Percentiles rank a stretch among this genome's conserved stretches.
Evolutionary conservation across 2,113 vertebrate genomes (phyloP).

Genomic region (Dasyurus viverrinus): DNA sequence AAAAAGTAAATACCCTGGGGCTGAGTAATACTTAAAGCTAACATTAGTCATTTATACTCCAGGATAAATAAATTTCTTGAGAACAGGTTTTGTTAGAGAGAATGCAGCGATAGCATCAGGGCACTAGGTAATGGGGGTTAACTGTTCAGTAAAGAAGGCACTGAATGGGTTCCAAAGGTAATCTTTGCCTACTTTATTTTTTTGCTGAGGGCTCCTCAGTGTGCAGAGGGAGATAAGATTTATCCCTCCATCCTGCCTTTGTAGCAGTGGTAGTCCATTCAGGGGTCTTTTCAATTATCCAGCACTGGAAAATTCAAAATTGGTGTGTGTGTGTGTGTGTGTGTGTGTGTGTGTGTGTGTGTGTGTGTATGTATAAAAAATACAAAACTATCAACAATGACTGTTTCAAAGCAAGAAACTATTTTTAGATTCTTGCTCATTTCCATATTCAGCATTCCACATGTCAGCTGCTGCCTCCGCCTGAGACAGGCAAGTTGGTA

Average conservation of each 20-base stretch:
- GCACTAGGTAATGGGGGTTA: background rate
- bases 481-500: background rate
- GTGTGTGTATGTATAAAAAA: conserved; percentile 43
- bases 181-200: background rate
- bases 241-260: background rate
- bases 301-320: background rate
- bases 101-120: background rate
- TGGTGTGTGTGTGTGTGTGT: background rate
- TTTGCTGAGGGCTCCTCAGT: background rate
- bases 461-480: conserved; percentile 12
- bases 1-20: background rate
- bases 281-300: conserved; percentile 33
- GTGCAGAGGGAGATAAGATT: background rate
- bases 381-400: conserved; percentile 18
- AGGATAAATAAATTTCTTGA: background rate
- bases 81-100: background rate
- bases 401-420: conserved; percentile 1
- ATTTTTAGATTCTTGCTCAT: conserved; percentile 49
- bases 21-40: background rate
- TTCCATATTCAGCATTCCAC: background rate
- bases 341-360: conserved; percentile 8
- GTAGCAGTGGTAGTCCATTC: background rate
- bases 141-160: background rate
- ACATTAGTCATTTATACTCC: background rate
- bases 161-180: background rate